phyloP scores from a whole-genome alignment of 2,797 vertebrate genomes.

The Synaphobranchus kaupii region DNA sequence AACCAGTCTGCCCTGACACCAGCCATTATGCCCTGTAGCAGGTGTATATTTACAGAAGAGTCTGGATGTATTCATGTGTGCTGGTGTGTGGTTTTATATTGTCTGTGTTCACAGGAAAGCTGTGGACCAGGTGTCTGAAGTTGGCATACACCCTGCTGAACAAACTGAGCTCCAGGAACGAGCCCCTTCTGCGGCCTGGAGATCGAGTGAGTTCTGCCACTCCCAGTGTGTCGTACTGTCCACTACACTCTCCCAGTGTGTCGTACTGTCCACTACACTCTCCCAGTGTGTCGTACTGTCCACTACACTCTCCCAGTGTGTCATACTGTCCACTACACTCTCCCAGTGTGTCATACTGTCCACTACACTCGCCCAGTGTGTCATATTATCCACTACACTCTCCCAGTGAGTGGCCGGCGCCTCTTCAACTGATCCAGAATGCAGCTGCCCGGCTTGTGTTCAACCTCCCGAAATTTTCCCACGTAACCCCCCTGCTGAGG shows the following conservation, averaged over 20 bases:
- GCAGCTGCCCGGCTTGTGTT: too few relatives aligned
- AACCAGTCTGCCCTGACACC: too few relatives aligned
- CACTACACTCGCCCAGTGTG: background rate
- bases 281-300: background rate
- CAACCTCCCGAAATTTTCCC: too few relatives aligned
- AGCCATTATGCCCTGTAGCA: background rate
- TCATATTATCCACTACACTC: background rate
- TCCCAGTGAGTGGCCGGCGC: too few relatives aligned
- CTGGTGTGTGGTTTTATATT: background rate
- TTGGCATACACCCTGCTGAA: constrained; percentile 94
- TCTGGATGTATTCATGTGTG: background rate
- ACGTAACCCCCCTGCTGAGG: too few relatives aligned
- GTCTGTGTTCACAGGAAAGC: constrained; percentile 76
- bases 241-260: background rate
- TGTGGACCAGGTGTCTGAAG: constrained; percentile 95
- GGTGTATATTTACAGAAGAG: background rate
- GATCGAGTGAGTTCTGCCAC: constrained; percentile 80
- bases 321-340: background rate
- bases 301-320: background rate
- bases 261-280: background rate
- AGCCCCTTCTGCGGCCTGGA: constrained; percentile 88
- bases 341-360: background rate
- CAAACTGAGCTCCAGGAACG: constrained; percentile 88
- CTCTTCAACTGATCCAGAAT: too few relatives aligned
- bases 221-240: background rate